These are phyloP conservation scores for Rhea americana DNA, from an alignment of 2,113 vertebrate genomes.

Conservation along the genomic window DNA sequence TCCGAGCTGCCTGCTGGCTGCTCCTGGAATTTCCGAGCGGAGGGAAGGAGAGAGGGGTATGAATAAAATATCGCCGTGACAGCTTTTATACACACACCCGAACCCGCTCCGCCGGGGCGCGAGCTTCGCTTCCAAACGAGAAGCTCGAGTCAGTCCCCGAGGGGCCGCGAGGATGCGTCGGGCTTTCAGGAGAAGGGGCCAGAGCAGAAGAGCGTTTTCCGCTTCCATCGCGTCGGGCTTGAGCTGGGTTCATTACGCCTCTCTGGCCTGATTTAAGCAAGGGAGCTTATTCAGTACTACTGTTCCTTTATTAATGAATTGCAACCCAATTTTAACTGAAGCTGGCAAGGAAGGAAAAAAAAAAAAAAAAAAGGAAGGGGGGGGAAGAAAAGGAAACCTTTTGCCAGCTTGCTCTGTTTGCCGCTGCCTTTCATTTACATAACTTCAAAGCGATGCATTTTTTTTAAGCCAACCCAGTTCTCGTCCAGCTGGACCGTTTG, in stretches of 20 bases:
- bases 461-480: slow-evolving; percentile 61
- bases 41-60: slow-evolving; percentile 65
- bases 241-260: slow-evolving; percentile 65
- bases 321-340: slow-evolving; percentile 64
- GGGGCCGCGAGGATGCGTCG: neutral
- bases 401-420: slow-evolving; percentile 42
- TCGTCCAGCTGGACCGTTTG: neutral
- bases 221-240: slow-evolving; percentile 57
- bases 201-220: slow-evolving; percentile 66
- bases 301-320: slow-evolving; percentile 72
- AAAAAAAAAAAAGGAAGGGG: neutral
- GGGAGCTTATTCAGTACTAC: slow-evolving; percentile 68
- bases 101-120: slow-evolving; percentile 28
- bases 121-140: slow-evolving; percentile 69
- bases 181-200: slow-evolving; percentile 64
- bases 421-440: slow-evolving; percentile 50
- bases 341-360: slow-evolving; percentile 6
- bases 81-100: slow-evolving; percentile 65
- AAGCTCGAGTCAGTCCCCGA: slow-evolving; percentile 35
- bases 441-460: slow-evolving; percentile 61
- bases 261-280: slow-evolving; percentile 66
- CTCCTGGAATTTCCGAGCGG: slow-evolving; percentile 70
- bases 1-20: slow-evolving; percentile 53
- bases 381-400: slow-evolving; percentile 7
- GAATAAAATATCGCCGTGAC: slow-evolving; percentile 73